These are phyloP conservation scores for Palythoa grandis DNA, from an alignment of 92 coral and sea anemone genomes.

Conservation along the genomic window DNA sequence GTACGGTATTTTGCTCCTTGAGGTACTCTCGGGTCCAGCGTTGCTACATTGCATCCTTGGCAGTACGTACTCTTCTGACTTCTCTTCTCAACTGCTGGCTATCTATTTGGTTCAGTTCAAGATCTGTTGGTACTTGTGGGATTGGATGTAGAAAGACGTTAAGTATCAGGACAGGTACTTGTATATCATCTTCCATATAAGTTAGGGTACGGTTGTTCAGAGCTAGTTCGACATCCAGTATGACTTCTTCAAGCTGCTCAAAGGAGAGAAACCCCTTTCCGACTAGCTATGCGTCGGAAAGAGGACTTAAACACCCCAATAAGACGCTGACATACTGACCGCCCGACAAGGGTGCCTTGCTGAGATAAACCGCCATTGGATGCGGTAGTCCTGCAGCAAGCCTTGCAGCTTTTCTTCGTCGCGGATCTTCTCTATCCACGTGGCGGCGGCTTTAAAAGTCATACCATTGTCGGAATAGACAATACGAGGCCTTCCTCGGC, in stretches of 20 bases:
- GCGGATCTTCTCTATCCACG: not conserved
- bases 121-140: not conserved
- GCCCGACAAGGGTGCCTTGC: not conserved
- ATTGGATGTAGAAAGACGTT: not conserved
- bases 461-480: not conserved
- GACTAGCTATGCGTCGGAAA: too few species aligned
- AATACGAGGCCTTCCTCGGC: not conserved
- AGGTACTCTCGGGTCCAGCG: too few species aligned
- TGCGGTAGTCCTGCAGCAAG: not conserved
- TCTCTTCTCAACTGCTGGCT: not conserved
- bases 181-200: slow-evolving; percentile 5
- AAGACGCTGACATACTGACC: not conserved
- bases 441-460: not conserved
- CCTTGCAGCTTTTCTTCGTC: not conserved
- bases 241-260: slow-evolving; percentile 9
- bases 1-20: too few species aligned
- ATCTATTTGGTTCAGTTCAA: not conserved
- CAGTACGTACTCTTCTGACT: too few species aligned
- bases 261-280: slow-evolving; percentile 30
- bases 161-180: slow-evolving; percentile 9
- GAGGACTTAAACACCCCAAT: too few species aligned
- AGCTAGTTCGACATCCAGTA: not conserved
- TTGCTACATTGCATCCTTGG: too few species aligned
- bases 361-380: not conserved
- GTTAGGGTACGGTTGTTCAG: slow-evolving; percentile 24